Percentiles rank a stretch among this genome's conserved stretches.
phyloP scores from a whole-genome alignment of 92 coral and sea anemone genomes.

The Parazoanthus atlanticus region DNA sequence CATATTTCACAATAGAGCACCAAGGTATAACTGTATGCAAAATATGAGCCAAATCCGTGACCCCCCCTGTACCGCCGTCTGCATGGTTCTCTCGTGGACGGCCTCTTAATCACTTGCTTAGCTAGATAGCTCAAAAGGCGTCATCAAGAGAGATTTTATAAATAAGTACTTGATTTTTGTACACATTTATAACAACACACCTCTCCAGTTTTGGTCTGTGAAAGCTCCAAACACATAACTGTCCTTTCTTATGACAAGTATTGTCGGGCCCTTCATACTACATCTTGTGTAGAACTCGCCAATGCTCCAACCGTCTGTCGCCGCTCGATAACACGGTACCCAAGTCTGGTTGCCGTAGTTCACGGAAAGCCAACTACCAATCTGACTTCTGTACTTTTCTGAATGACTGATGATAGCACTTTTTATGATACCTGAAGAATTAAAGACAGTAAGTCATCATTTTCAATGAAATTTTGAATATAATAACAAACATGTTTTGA shows the following conservation, averaged over 20 bases:
- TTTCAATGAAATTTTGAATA: background rate
- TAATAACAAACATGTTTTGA: background rate
- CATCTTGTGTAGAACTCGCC: slow-evolving; percentile 7
- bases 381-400: background rate
- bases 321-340: slow-evolving; percentile 35
- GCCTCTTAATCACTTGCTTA: too few species aligned
- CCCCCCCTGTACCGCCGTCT: too few species aligned
- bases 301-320: slow-evolving; percentile 29
- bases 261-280: slow-evolving; percentile 29
- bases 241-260: slow-evolving; percentile 23
- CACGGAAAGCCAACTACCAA: background rate
- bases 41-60: too few species aligned
- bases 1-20: too few species aligned
- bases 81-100: too few species aligned
- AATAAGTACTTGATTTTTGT: too few species aligned
- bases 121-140: too few species aligned
- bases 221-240: slow-evolving; percentile 38
- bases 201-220: slow-evolving; percentile 36
- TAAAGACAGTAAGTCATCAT: background rate
- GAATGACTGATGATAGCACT: slow-evolving; percentile 16
- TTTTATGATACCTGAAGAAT: slow-evolving; percentile 19
- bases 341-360: slow-evolving; percentile 18
- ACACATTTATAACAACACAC: background rate
- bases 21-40: too few species aligned
- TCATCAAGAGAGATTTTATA: too few species aligned